phyloP scores from a whole-genome alignment of 2,113 vertebrate species.

The Atractosteus spatula region DNA sequence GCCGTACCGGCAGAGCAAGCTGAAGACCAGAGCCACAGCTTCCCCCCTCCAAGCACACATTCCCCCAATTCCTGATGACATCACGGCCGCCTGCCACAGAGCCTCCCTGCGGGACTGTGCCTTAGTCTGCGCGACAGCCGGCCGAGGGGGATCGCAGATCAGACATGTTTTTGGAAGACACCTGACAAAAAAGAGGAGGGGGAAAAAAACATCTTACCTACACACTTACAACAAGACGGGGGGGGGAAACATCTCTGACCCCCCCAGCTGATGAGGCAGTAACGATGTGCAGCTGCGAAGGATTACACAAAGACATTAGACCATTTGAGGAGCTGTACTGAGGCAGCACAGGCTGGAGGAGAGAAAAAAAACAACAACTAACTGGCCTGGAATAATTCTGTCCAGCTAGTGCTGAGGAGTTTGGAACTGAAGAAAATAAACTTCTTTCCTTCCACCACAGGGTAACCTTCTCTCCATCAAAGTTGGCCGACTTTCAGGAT shows the following conservation, averaged over 20 bases:
- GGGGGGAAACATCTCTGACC: too few species aligned
- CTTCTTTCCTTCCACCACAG: too few species aligned
- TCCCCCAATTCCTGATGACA: too few species aligned
- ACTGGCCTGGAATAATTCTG: not conserved
- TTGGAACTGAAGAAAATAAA: too few species aligned
- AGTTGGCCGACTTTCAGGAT: constrained; percentile 25
- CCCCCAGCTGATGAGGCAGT: constrained; percentile 11
- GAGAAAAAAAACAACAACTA: constrained; percentile 3
- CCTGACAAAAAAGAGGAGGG: constrained; percentile 27
- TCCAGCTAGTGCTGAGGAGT: too few species aligned
- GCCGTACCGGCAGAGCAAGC: constrained; percentile 26
- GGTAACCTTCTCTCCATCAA: too few species aligned
- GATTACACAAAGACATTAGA: constrained; percentile 21
- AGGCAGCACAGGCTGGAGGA: constrained; percentile 12
- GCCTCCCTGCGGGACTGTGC: not conserved
- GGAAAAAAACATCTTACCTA: constrained; percentile 3
- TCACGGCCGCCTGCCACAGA: not conserved
- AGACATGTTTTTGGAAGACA: constrained; percentile 12
- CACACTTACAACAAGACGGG: too few species aligned
- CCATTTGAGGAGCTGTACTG: constrained; percentile 11
- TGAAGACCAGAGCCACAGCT: constrained; percentile 47
- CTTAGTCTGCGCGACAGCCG: not conserved
- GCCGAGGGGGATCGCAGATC: too few species aligned
- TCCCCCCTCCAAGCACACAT: constrained; percentile 3
- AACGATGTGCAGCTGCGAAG: constrained; percentile 21